Evolutionary conservation across 2,888 invertebrate genomes (phyloP).

Genomic region (Callyntrura guangdongensis): DNA sequence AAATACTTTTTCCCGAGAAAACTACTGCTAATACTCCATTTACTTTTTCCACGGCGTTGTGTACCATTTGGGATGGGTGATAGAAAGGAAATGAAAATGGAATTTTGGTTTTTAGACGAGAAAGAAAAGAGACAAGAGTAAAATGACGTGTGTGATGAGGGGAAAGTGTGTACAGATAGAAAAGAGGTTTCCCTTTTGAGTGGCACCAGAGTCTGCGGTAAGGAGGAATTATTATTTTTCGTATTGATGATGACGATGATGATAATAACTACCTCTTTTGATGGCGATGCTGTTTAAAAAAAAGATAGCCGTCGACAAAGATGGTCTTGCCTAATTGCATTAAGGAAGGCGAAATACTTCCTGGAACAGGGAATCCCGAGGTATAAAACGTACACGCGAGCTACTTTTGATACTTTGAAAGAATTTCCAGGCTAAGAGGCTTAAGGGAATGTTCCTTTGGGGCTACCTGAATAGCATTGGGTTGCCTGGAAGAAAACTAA

Average conservation of each 20-base stretch:
- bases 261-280: neutral
- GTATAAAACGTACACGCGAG: neutral
- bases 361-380: neutral
- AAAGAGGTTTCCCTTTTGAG: neutral
- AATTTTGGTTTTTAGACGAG: conserved; percentile 16
- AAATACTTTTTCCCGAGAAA: neutral
- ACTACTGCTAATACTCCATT: neutral
- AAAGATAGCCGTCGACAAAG: too few relatives aligned
- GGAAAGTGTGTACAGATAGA: too few relatives aligned
- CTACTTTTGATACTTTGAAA: neutral
- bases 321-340: conserved; percentile 14
- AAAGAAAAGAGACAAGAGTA: too few relatives aligned
- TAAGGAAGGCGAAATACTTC: conserved; percentile 12
- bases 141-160: too few relatives aligned
- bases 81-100: neutral
- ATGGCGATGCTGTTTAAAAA: too few relatives aligned
- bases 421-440: conserved; percentile 7
- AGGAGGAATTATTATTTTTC: conserved; percentile 34
- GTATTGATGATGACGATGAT: neutral
- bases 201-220: neutral
- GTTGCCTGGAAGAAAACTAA: neutral
- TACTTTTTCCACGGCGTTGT: too few relatives aligned
- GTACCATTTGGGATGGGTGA: too few relatives aligned
- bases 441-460: neutral
- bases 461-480: too few relatives aligned